These are phyloP conservation scores for Conopomorpha cramerella DNA, from an alignment of 1,140 invertebrate genomes.

Conservation along the genomic window DNA sequence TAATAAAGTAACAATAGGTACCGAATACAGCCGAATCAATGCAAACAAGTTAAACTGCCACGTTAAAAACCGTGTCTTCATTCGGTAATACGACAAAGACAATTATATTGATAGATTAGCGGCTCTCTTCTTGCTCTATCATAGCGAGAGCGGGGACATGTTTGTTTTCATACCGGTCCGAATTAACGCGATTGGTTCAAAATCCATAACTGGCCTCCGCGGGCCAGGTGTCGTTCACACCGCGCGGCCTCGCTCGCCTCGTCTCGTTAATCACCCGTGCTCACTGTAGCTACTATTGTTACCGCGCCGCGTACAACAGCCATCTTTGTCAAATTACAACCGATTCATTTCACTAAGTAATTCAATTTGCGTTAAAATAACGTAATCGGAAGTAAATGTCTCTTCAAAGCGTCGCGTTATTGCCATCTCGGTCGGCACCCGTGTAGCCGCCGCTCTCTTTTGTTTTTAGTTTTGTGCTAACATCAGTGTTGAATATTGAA, in stretches of 20 bases:
- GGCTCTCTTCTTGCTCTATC: no score
- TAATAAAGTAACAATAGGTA: no score
- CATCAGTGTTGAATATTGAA: conserved; percentile 34
- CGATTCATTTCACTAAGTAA: conserved; percentile 51
- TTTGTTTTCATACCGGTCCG: conserved; percentile 61
- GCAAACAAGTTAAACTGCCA: no score
- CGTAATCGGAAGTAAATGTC: no score
- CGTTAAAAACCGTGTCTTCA: no score
- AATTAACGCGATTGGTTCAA: conserved; percentile 62
- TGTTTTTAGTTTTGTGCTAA: conserved; percentile 49
- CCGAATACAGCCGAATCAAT: no score
- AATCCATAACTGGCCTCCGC: conserved; percentile 60
- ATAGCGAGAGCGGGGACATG: no score
- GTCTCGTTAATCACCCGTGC: conserved; percentile 60
- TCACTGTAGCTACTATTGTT: conserved; percentile 52
- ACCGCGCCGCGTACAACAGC: conserved; percentile 55
- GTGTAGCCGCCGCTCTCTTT: conserved; percentile 59
- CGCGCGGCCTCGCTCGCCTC: conserved; percentile 54
- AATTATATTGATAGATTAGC: conserved; percentile 42
- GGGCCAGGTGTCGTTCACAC: conserved; percentile 63
- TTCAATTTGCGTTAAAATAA: conserved; percentile 35
- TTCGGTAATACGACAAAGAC: no score
- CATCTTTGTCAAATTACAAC: conserved; percentile 58
- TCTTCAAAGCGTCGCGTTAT: conserved; percentile 29
- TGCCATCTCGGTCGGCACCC: conserved; percentile 27